Evolutionary conservation across 2,113 vertebrate genomes (phyloP).

Genomic region (Trematomus loennbergii): DNA sequence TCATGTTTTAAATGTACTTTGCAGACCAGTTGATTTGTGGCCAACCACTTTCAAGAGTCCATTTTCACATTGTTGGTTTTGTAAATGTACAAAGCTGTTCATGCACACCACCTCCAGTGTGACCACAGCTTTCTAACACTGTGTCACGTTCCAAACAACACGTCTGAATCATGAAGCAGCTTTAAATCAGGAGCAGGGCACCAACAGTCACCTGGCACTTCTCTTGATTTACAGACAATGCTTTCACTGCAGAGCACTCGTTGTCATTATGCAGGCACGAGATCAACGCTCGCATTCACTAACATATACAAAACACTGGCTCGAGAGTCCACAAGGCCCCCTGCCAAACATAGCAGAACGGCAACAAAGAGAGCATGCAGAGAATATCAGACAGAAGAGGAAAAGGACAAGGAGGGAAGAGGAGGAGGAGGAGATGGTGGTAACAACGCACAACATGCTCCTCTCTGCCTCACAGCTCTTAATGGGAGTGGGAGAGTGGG

Average conservation of each 20-base stretch:
- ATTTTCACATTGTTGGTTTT: slow-evolving; percentile 31
- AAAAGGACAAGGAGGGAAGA: not conserved
- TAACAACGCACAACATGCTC: slow-evolving; percentile 11
- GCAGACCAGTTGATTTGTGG: slow-evolving; percentile 11
- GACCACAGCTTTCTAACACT: slow-evolving; percentile 1
- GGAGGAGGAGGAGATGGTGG: not conserved
- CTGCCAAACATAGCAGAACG: slow-evolving; percentile 41
- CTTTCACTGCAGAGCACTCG: slow-evolving; percentile 55
- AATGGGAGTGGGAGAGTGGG: not conserved
- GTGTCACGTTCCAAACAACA: slow-evolving; percentile 8
- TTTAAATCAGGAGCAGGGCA: slow-evolving; percentile 55
- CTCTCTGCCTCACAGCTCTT: not conserved
- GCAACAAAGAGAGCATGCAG: slow-evolving; percentile 13
- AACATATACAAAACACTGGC: not conserved
- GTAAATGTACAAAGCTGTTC: slow-evolving; percentile 8
- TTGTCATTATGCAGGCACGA: slow-evolving; percentile 26
- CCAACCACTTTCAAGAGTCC: slow-evolving; percentile 6
- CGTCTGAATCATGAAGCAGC: slow-evolving; percentile 18
- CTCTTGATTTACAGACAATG: slow-evolving; percentile 55
- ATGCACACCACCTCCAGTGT: not conserved
- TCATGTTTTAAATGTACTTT: slow-evolving; percentile 41
- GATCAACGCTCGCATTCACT: slow-evolving; percentile 4
- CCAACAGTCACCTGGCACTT: slow-evolving; percentile 61
- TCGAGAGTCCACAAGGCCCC: slow-evolving; percentile 3
- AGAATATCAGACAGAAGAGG: slow-evolving; percentile 41